These are phyloP conservation scores for Triops longicaudatus DNA, from an alignment of 1,140 invertebrate species.

Conservation along the genomic window DNA sequence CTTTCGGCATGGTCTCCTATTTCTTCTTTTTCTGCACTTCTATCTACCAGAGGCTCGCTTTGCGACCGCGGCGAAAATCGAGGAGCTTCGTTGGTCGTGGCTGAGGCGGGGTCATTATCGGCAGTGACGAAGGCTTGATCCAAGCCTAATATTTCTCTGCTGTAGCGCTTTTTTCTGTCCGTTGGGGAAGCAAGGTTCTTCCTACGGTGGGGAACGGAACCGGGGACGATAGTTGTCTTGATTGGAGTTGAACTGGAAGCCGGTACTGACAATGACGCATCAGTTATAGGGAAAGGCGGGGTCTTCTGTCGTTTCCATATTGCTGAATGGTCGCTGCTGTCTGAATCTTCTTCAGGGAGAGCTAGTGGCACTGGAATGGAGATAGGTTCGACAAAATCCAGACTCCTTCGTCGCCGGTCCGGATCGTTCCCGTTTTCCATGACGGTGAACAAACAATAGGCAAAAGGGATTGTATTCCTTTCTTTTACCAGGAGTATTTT, in stretches of 20 bases:
- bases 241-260: not conserved
- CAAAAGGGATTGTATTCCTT: not conserved
- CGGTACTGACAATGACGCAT: not conserved
- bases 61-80: not conserved
- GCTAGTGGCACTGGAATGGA: not conserved
- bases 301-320: not conserved
- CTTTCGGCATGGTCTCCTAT: not conserved
- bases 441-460: not conserved
- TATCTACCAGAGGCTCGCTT: not conserved
- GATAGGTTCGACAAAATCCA: not conserved
- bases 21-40: not conserved
- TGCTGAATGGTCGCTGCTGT: not conserved
- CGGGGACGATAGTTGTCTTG: not conserved
- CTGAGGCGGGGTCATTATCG: not conserved
- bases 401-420: not conserved
- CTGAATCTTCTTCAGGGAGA: not conserved
- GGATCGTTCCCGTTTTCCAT: not conserved
- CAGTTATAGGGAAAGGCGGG: not conserved
- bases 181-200: not conserved
- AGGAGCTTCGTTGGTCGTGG: not conserved
- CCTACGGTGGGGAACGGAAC: not conserved
- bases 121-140: conserved; percentile 20
- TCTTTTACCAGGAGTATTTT: not conserved
- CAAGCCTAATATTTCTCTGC: conserved; percentile 22
- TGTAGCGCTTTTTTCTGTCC: not conserved